Percentiles rank a stretch among this genome's conserved stretches.
phyloP scores from a whole-genome alignment of 92 coral and sea anemone species.

The Epizoanthus stellaris region DNA sequence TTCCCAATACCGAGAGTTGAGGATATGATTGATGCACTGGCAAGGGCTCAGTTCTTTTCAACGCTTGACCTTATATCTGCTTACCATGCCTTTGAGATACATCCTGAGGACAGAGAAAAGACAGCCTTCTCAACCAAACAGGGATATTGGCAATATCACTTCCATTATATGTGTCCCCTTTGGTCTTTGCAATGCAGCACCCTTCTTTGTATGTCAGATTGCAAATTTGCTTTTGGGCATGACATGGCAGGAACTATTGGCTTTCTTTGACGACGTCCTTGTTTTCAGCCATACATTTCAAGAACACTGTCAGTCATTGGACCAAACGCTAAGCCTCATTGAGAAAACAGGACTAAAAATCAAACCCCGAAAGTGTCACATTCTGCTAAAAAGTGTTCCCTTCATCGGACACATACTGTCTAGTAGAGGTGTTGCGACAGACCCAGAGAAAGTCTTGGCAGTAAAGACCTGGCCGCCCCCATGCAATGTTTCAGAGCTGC shows the following conservation, averaged over 20 bases:
- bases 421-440: slow-evolving; percentile 49
- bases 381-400: slow-evolving; percentile 12
- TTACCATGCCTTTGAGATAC: slow-evolving; percentile 41
- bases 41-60: slow-evolving; percentile 47
- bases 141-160: slow-evolving; percentile 55
- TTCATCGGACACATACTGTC: slow-evolving; percentile 36
- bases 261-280: slow-evolving; percentile 44
- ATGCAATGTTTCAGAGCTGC: slow-evolving; percentile 33
- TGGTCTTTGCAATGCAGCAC: slow-evolving; percentile 51
- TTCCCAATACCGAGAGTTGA: slow-evolving; percentile 58
- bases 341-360: slow-evolving; percentile 51
- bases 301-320: slow-evolving; percentile 32
- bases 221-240: slow-evolving; percentile 32
- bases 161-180: no score
- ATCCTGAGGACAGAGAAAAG: slow-evolving; percentile 44
- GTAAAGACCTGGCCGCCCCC: slow-evolving; percentile 43
- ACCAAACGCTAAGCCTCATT: slow-evolving; percentile 16
- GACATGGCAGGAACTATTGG: slow-evolving; percentile 48
- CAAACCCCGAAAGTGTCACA: slow-evolving; percentile 39
- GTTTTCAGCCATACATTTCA: slow-evolving; percentile 33
- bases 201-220: slow-evolving; percentile 41
- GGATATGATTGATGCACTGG: slow-evolving; percentile 53
- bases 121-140: slow-evolving; percentile 55
- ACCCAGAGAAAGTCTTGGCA: slow-evolving; percentile 47
- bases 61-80: slow-evolving; percentile 49